Evolutionary conservation across 2,797 vertebrate species (phyloP), one percentile per base, ranked within the genome.

Genomic region (Muraenolepis orangiensis): DNA sequence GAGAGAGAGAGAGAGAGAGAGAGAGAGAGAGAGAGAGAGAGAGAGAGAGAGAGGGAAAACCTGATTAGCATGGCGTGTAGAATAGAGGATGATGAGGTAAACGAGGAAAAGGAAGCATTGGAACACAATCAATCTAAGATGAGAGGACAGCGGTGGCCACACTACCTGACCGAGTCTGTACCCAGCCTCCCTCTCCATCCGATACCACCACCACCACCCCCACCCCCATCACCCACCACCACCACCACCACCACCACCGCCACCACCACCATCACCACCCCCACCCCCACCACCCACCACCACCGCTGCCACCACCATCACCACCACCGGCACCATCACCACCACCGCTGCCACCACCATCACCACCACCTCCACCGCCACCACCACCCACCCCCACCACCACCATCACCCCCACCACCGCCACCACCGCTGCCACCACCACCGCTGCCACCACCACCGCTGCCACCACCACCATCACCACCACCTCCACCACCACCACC

Each of bases 91-190:
- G 76, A 77, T 69, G 18, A 79, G 70, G 67, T 6, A 28, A 81
- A 76, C 1, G 13, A 46, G 16, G 31, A 5, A 42, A 74, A 26
- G 72, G 74, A 12, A 0, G 72, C 68, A 74, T 68, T 66, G 26
- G 76, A 83, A 81, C 57, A 69, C 0, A 13, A 76, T 69, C 4
- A 36, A 69, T 71, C 75, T 66, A 77, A 78, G 81, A 71, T 36
- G 40, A 74, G 13, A 51, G 38, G 71, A 74, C 40, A 78, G 34
- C 71, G 40, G 72, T 42, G 78, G 72, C 42, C 23, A 66, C 78
- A 78, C 85, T 83, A 75, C 76, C 89, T 77, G 78, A 76, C 76
- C 79, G 84, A 87, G 90, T 88, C 80, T 87, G 91, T 81, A 88
- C 81, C 81, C 78, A 34, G 7, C 11, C 7, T 10, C 82, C 76